phyloP scores from a whole-genome alignment of 2,113 vertebrate species.

The Rhea americana region DNA sequence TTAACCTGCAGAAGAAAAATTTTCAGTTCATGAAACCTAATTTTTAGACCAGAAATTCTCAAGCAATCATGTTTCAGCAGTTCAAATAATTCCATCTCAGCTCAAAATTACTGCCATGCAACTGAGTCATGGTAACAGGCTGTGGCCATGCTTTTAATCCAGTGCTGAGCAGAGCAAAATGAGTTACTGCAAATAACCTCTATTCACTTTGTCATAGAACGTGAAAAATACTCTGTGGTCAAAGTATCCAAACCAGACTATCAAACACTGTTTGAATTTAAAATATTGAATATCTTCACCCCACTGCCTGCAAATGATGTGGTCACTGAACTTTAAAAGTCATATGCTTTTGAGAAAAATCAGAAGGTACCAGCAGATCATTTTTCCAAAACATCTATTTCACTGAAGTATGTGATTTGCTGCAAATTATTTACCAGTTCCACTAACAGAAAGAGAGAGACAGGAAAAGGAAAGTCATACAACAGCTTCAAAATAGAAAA shows the following conservation, averaged over 20 bases:
- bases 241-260: not conserved
- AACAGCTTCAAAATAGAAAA: not conserved
- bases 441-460: not conserved
- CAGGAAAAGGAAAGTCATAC: not conserved
- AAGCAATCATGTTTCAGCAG: not conserved
- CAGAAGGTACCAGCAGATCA: not conserved
- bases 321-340: not conserved
- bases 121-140: not conserved
- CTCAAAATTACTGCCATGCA: not conserved
- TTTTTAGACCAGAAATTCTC: conserved; percentile 10
- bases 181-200: not conserved
- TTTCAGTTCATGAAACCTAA: not conserved
- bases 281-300: not conserved
- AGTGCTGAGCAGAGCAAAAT: not conserved
- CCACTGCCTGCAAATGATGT: not conserved
- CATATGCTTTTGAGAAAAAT: not conserved
- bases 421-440: not conserved
- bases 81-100: not conserved
- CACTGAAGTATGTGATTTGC: not conserved
- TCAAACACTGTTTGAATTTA: not conserved
- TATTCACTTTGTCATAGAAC: not conserved
- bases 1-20: not conserved
- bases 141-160: not conserved
- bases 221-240: not conserved
- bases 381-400: not conserved